Base-by-base conservation (phyloP, 64 coral and sea anemone species). In the Dendrophyllia cribrosa region DNA sequence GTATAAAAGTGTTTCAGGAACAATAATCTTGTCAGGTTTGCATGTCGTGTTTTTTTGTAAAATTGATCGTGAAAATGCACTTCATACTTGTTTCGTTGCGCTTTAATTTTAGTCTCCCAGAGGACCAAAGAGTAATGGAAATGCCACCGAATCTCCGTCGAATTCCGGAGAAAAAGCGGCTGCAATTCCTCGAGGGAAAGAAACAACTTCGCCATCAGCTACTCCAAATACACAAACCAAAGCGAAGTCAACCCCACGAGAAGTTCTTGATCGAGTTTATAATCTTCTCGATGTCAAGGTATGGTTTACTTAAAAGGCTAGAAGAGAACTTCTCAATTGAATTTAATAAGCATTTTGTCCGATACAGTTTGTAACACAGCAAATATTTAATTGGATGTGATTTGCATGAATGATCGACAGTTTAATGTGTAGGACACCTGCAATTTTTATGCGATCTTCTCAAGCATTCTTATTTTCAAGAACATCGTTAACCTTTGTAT, bases 221-320 rank as follows among this genome's bases (percentile, higher is more conserved):
- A 75, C 87, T 44, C 25, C 58, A 49, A 73, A 22, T 34, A 50
- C 78, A 9, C 49, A 51, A 19, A 49, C 9, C 9, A 94, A 85
- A 66, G 9, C 70, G 19, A 94, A 94, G 72, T 94, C 92, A 16
- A 94, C 92, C 12, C 92, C 92, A 47, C 43, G 80, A 22, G 80
- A 84, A 66, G 80, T 84, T 67, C 80, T 84, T 4, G 80, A 84
- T 51, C 62, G 80, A 50, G 80, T 84, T 21, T 84, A 84, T 23
- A 84, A 67, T 15, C 80, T 84, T 22, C 80, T 84, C 13, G 80
- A 84, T 46, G 60, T 65, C 9, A 84, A 84, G 80, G 80, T 84
- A 68, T 67, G 43, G 17, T 67, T 43, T 9, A 60, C 2, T 23
- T 79, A 7, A 26, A 5, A 34, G 17, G 5, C 26, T 51, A 21